These are phyloP conservation scores for Patella ulyssiponensis DNA, from an alignment of 2,888 invertebrate genomes.

Conservation along the genomic window DNA sequence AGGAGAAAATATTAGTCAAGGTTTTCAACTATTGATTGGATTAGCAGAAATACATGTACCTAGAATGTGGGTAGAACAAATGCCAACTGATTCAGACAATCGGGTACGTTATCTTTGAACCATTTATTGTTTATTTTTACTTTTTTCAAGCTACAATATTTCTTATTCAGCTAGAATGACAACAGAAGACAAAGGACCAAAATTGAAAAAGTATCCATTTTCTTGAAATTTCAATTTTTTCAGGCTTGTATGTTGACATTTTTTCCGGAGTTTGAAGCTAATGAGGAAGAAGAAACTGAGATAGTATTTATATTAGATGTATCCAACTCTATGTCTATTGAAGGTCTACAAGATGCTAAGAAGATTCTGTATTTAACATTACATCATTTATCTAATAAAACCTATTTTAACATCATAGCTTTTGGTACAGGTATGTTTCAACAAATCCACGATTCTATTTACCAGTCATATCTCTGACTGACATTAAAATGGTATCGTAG, in stretches of 20 bases:
- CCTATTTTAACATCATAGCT: constrained; percentile 72
- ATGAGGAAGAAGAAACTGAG: constrained; percentile 53
- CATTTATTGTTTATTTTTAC: too few species aligned
- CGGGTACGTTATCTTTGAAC: constrained; percentile 45
- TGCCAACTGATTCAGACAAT: constrained; percentile 51
- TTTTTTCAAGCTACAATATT: too few species aligned
- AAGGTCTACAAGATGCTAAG: constrained; percentile 63
- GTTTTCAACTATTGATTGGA: constrained; percentile 71
- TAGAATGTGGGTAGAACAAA: constrained; percentile 72
- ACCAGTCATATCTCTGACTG: too few species aligned
- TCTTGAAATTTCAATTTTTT: constrained; percentile 21
- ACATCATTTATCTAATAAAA: constrained; percentile 64
- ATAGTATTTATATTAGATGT: constrained; percentile 71
- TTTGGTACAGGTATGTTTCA: constrained; percentile 69
- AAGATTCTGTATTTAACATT: constrained; percentile 66
- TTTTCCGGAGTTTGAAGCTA: constrained; percentile 73
- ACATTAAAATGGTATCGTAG: too few species aligned
- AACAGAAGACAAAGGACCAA: too few species aligned
- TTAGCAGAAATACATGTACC: constrained; percentile 73
- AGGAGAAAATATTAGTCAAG: constrained; percentile 60
- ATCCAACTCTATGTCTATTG: constrained; percentile 73
- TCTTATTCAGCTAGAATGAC: too few species aligned
- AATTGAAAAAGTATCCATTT: too few species aligned
- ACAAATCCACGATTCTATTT: too few species aligned
- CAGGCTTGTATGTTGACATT: constrained; percentile 73